Evolutionary conservation across 2,888 invertebrate species (phyloP).

Genomic region (Leucozona laternaria): DNA sequence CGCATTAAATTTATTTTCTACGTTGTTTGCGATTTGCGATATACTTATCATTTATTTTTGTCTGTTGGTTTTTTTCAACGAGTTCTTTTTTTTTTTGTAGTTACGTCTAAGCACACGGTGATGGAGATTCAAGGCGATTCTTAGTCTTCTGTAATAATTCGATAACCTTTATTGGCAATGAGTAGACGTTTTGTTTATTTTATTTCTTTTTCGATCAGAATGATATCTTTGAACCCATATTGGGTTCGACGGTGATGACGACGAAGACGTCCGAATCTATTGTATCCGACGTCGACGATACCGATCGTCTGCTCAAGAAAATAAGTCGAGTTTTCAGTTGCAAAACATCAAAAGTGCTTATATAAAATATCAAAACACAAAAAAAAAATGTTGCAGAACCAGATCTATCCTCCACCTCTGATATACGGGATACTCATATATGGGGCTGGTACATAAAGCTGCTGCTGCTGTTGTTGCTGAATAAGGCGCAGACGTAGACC

Average conservation of each 20-base stretch:
- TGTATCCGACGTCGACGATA: slow-evolving; percentile 49
- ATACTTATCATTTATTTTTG: slow-evolving; percentile 27
- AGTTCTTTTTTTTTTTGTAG: background rate
- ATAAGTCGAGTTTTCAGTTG: slow-evolving; percentile 27
- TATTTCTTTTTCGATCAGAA: slow-evolving; percentile 20
- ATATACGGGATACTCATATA: slow-evolving; percentile 19
- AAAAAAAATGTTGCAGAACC: slow-evolving; percentile 57
- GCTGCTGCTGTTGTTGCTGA: slow-evolving; percentile 50
- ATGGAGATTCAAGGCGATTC: slow-evolving; percentile 53
- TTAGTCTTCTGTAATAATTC: slow-evolving; percentile 61
- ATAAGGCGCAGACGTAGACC: slow-evolving; percentile 64
- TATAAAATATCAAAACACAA: slow-evolving; percentile 22
- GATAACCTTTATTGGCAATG: slow-evolving; percentile 71
- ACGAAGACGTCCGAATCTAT: slow-evolving; percentile 42
- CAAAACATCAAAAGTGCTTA: slow-evolving; percentile 49
- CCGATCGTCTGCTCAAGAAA: slow-evolving; percentile 49
- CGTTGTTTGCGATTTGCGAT: slow-evolving; percentile 28
- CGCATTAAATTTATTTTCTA: slow-evolving; percentile 56
- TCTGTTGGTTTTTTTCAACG: slow-evolving; percentile 9
- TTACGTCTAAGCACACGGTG: slow-evolving; percentile 35
- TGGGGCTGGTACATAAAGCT: slow-evolving; percentile 54
- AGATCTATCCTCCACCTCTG: slow-evolving; percentile 44
- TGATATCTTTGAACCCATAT: slow-evolving; percentile 46
- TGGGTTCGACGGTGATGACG: slow-evolving; percentile 25
- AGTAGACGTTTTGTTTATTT: slow-evolving; percentile 30